phyloP scores from a whole-genome alignment of 2,888 invertebrate species.

The Xanthorhoe designata region DNA sequence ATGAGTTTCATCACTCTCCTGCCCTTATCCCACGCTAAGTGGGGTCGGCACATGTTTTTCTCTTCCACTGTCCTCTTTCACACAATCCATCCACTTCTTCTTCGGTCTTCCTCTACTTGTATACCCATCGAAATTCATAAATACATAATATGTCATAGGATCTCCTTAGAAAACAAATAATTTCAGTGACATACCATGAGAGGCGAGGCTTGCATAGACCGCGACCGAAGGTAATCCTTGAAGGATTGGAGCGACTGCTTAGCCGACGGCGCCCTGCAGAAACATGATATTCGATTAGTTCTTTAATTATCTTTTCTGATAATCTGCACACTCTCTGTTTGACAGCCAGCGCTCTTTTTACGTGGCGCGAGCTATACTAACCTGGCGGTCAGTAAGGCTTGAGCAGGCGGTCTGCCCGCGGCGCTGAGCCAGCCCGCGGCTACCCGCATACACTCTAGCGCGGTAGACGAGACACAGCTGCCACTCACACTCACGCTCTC shows the following conservation, averaged over 20 bases:
- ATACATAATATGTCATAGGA: no score
- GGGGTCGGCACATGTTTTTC: no score
- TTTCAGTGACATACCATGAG: slow-evolving; percentile 78
- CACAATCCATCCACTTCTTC: no score
- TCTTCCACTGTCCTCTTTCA: no score
- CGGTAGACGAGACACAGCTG: slow-evolving; percentile 49
- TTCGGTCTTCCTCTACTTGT: no score
- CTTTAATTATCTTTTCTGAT: background rate
- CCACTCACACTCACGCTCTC: slow-evolving; percentile 75
- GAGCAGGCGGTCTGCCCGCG: slow-evolving; percentile 68
- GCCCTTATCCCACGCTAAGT: no score
- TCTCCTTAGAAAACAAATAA: background rate
- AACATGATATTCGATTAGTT: background rate
- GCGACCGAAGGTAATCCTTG: slow-evolving; percentile 91
- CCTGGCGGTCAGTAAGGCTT: slow-evolving; percentile 71
- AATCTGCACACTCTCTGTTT: no score
- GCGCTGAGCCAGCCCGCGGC: slow-evolving; percentile 95
- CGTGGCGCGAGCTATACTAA: no score
- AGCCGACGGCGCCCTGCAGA: slow-evolving; percentile 89
- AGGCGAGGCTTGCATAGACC: slow-evolving; percentile 91
- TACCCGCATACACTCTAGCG: slow-evolving; percentile 83
- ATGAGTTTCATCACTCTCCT: no score
- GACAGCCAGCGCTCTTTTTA: no score
- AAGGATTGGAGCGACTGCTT: slow-evolving; percentile 90
- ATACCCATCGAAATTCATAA: no score